A percentile compares a stretch with the other conserved stretches of the same genome.
These are phyloP conservation scores for Achlya flavicornis DNA, from an alignment of 2,888 invertebrate genomes.

Conservation along the genomic window DNA sequence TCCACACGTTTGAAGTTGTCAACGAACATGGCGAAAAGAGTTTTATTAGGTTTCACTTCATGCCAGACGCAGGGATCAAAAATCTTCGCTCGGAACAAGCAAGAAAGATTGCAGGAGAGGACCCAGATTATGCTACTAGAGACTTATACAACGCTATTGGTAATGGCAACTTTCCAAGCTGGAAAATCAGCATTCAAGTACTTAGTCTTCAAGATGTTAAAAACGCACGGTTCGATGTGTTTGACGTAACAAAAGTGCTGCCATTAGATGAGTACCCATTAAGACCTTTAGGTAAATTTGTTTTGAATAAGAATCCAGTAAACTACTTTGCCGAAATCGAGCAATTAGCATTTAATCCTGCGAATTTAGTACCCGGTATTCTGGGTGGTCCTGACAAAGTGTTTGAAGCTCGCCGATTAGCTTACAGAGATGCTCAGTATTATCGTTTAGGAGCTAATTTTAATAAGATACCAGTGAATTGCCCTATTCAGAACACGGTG, in stretches of 20 bases:
- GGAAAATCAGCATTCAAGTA: conserved; percentile 91
- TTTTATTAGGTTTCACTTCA: conserved; percentile 94
- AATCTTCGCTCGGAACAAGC: conserved; percentile 87
- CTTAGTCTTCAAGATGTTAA: conserved; percentile 93
- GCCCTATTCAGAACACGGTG: conserved; percentile 88
- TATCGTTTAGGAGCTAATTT: conserved; percentile 95
- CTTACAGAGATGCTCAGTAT: conserved; percentile 93
- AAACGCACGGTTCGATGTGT: conserved; percentile 91
- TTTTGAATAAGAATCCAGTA: conserved; percentile 92
- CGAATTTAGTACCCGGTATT: conserved; percentile 94
- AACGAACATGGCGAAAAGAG: conserved; percentile 87
- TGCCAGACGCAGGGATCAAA: conserved; percentile 93
- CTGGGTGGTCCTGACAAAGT: conserved; percentile 95
- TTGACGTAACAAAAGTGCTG: conserved; percentile 95
- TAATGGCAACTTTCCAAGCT: conserved; percentile 87
- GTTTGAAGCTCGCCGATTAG: conserved; percentile 91
- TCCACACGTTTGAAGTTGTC: conserved; percentile 94
- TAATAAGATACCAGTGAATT: conserved; percentile 95
- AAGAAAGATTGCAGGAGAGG: conserved; percentile 85
- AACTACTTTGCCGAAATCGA: conserved; percentile 97
- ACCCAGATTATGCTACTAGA: conserved; percentile 93
- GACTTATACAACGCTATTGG: conserved; percentile 94
- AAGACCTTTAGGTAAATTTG: conserved; percentile 91
- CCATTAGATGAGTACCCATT: conserved; percentile 90
- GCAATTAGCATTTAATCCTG: conserved; percentile 93